Conservation (phyloP, 2,888 invertebrate species). For the Spialia ferax region DNA sequence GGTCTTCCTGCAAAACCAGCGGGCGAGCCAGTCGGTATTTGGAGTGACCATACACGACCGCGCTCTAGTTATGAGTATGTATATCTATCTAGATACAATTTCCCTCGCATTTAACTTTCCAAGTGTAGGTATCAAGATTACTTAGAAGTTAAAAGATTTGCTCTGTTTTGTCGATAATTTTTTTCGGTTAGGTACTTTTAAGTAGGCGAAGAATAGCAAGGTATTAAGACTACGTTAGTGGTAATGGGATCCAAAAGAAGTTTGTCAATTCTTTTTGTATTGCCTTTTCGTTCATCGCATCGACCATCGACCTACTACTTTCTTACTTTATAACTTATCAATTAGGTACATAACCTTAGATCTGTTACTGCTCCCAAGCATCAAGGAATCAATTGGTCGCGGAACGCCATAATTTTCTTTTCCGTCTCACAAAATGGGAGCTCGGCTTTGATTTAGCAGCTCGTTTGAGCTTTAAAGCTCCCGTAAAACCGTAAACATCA, state of each 20-base stretch:
- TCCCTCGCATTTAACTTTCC: slow-evolving; percentile 6
- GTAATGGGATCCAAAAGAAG: too few relatives aligned
- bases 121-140: not conserved
- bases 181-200: not conserved
- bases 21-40: slow-evolving; percentile 18
- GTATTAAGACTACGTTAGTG: not conserved
- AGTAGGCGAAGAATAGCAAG: not conserved
- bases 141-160: not conserved
- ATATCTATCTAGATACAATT: too few relatives aligned
- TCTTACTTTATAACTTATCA: slow-evolving; percentile 3
- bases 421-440: slow-evolving; percentile 23
- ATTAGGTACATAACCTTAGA: slow-evolving; percentile 13
- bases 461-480: slow-evolving; percentile 30
- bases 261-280: too few relatives aligned
- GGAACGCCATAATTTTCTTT: slow-evolving; percentile 31
- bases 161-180: not conserved
- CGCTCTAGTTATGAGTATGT: slow-evolving; percentile 31
- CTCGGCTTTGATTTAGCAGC: slow-evolving; percentile 32
- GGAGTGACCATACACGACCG: slow-evolving; percentile 30
- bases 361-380: slow-evolving; percentile 21
- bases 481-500: slow-evolving; percentile 33
- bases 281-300: too few relatives aligned
- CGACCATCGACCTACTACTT: too few relatives aligned
- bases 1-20: slow-evolving; percentile 29
- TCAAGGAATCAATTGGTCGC: slow-evolving; percentile 30